phyloP scores from a whole-genome alignment of 2,113 vertebrate genomes.

The Hepsetus odoe region DNA sequence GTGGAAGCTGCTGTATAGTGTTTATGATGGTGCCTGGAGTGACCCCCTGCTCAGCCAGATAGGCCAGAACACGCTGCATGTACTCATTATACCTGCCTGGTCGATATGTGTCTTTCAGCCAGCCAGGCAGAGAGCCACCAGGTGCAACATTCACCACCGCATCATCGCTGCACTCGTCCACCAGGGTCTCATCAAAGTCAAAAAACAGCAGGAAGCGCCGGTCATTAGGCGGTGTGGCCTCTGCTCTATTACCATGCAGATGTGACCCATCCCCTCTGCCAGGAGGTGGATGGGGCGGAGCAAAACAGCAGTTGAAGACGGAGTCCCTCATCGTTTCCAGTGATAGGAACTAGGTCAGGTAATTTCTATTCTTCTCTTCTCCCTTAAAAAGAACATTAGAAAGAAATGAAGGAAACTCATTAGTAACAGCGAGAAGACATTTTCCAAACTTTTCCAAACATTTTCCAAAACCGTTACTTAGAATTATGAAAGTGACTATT shows the following conservation, averaged over 20 bases:
- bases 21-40: constrained; percentile 77
- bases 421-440: too few species aligned
- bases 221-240: constrained; percentile 56
- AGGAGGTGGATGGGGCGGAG: constrained; percentile 73
- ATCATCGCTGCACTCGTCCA: constrained; percentile 94
- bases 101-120: constrained; percentile 84
- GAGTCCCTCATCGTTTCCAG: constrained; percentile 68
- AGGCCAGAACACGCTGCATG: constrained; percentile 88
- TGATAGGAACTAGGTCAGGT: background rate
- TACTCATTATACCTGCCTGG: constrained; percentile 90
- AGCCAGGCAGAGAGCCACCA: constrained; percentile 80
- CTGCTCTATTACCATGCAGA: constrained; percentile 71
- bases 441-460: too few species aligned
- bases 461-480: too few species aligned
- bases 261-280: constrained; percentile 65
- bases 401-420: too few species aligned
- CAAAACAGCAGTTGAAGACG: constrained; percentile 78
- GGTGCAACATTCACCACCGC: constrained; percentile 82
- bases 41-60: constrained; percentile 88
- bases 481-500: too few species aligned
- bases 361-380: background rate
- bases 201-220: constrained; percentile 90
- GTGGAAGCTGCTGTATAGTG: constrained; percentile 85
- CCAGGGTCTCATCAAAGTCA: constrained; percentile 95
- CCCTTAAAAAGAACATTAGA: background rate